Base-by-base conservation (phyloP, 2,797 vertebrate genomes). In the Ptychadena robeensis region DNA sequence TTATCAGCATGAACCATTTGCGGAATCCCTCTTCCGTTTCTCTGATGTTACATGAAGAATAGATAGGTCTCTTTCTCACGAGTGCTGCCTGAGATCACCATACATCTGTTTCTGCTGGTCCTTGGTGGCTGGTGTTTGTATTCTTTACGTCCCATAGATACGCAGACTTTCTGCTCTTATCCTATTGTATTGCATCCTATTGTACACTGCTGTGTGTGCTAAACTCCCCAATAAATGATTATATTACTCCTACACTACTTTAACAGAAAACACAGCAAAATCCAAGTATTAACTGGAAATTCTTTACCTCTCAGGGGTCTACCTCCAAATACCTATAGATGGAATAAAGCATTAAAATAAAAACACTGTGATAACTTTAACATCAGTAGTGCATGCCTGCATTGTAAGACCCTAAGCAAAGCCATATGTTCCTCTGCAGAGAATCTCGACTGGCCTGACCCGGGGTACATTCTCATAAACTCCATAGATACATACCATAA, bases 401-500 rank as follows among this genome's bases (percentile, higher is more conserved):
- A 61, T 31, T 57, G 61, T 73, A 71, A 63, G 32, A 70, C 72
- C 72, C 53, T 80, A 85, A 85, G 70, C 72, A 80, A 67, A 70
- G 30, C 83, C 83, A 85, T 79, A 85, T 85, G 83, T 80, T 85
- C 28, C 38, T 53, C 57, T 75, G 59, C 71, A 64, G n/a, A 80
- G 53, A 70, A 75, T 75, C 30, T 37, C 37, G 70, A 66, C 66
- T 67, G 59, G 38, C 25, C 66, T 85, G 78, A 81, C 78, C 83
- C 70, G 27, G 74, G 78, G 82, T 80, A 70, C 53, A 57, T 74
- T 85, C 72, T 71, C 72, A 76, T 76, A 80, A 70, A 74, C 83
- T 85, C 83, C 83, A 80, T 85, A 85, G 83, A 85, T 85, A 85
- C 83, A 80, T 74, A 65, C 63, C 78, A 85, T 85, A 85, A 80